Base-by-base conservation (phyloP, 2,113 vertebrate genomes). In the Odocoileus hemionus region DNA sequence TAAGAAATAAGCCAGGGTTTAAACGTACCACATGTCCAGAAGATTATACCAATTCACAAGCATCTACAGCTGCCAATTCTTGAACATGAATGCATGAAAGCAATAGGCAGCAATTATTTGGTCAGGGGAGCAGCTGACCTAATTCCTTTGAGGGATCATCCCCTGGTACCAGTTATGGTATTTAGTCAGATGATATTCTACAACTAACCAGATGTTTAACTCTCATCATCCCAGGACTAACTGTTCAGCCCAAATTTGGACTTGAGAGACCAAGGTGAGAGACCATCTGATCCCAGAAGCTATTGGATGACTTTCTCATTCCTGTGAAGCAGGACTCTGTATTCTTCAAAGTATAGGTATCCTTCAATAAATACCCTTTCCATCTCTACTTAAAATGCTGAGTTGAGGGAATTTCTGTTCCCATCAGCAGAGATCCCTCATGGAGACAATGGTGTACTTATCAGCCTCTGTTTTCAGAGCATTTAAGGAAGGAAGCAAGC, bases 401-500 rank as follows among this genome's bases (percentile, higher is more conserved):
- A 58, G 47, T 47, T 83, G 85, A 67, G 60, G 50, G 47, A 28
- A 30, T 78, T 90, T 89, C 57, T 50, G 55, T 84, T 87, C 52
- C 28, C 76, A 83, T 64, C 39, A 78, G 50, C 55, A 84, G 55
- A 93, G 90, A 91, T 39, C 21, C 55, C 70, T 80, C 43, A 17
- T 79, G 19, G 70, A 80, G 83, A 96, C 76, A 83, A 88, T 86
- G 12, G 47, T n/a, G n/a, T 50, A 26, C 50, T 79, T 74, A 55
- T 4, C 50, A 91, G 79, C 11, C 30, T 54, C 67, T 33, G 23
- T 52, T 47, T 70, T 55, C 85, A 28, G 89, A 87, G 87, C 11
- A 43, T 93, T 80, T 61, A 57, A 94, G 83, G 83, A 97, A 86
- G 83, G 86, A 97, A 95, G 30, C 23, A 11, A 3, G 55, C 25